Conservation (phyloP, 1,140 invertebrate genomes). For the Drosophila santomea region DNA sequence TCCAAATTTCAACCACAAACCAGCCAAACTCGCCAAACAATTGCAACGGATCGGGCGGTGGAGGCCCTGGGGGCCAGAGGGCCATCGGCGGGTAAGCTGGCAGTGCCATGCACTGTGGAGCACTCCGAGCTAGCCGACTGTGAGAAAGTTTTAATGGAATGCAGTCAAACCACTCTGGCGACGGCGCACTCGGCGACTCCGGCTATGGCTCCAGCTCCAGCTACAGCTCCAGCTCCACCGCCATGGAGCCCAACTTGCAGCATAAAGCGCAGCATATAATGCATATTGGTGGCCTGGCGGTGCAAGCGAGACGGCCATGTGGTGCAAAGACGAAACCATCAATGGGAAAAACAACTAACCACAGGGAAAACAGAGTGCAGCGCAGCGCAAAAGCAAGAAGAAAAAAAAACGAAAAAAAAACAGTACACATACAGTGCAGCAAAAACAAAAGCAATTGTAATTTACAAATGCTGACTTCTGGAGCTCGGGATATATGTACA, state of each 20-base stretch:
- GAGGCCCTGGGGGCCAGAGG: conserved; percentile 5
- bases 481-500: conserved; percentile 7
- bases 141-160: conserved; percentile 85
- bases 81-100: conserved; percentile 27
- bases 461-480: conserved; percentile 61
- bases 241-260: conserved; percentile 43
- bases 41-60: conserved; percentile 59
- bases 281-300: conserved; percentile 33
- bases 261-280: conserved; percentile 65
- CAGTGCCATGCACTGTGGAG: conserved; percentile 56
- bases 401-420: conserved; percentile 9
- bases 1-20: conserved; percentile 77
- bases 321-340: conserved; percentile 62
- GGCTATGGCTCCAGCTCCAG: background rate
- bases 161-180: conserved; percentile 79
- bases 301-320: conserved; percentile 61
- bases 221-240: conserved; percentile 23
- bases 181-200: conserved; percentile 54
- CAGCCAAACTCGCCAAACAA: conserved; percentile 79
- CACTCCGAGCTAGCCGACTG: conserved; percentile 66
- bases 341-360: conserved; percentile 79
- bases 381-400: background rate
- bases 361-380: conserved; percentile 53
- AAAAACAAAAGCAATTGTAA: conserved; percentile 76
- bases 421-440: conserved; percentile 29